Evolutionary conservation across 2,113 vertebrate species (phyloP).

Genomic region (Sander lucioperca): DNA sequence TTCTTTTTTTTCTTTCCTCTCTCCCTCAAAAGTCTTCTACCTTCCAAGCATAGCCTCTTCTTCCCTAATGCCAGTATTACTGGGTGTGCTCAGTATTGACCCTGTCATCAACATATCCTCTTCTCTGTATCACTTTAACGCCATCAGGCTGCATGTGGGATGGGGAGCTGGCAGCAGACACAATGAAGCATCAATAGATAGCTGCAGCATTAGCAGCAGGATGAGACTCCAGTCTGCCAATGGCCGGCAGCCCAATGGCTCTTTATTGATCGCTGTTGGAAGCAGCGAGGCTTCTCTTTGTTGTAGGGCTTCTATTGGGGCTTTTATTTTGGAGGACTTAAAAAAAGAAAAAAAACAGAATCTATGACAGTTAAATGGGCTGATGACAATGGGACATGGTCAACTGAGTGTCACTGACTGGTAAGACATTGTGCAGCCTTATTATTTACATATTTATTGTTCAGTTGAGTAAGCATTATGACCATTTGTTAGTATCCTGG

Average conservation of each 20-base stretch:
- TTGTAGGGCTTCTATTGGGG: neutral
- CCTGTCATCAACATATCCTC: slow-evolving; percentile 28
- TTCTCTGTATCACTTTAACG: slow-evolving; percentile 17
- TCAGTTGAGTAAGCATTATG: too few species aligned
- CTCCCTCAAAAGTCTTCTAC: neutral
- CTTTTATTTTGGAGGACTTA: slow-evolving; percentile 5
- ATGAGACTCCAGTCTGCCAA: slow-evolving; percentile 52
- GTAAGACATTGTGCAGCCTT: neutral
- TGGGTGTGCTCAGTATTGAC: neutral
- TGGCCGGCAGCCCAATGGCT: slow-evolving; percentile 72
- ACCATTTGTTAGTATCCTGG: neutral
- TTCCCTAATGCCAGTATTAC: slow-evolving; percentile 9
- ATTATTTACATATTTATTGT: neutral
- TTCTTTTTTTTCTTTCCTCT: neutral
- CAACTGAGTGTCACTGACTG: neutral
- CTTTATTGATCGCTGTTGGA: slow-evolving; percentile 66
- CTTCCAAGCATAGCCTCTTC: neutral
- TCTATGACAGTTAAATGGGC: neutral
- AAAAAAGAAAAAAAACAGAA: neutral
- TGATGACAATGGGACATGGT: neutral
- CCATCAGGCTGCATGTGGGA: neutral
- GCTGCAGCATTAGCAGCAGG: slow-evolving; percentile 41
- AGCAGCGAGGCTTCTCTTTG: slow-evolving; percentile 42
- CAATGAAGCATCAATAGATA: slow-evolving; percentile 1
- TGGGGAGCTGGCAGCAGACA: slow-evolving; percentile 1